Evolutionary conservation across 2,888 invertebrate genomes (phyloP).

Genomic region (Acrobeloides nanus): DNA sequence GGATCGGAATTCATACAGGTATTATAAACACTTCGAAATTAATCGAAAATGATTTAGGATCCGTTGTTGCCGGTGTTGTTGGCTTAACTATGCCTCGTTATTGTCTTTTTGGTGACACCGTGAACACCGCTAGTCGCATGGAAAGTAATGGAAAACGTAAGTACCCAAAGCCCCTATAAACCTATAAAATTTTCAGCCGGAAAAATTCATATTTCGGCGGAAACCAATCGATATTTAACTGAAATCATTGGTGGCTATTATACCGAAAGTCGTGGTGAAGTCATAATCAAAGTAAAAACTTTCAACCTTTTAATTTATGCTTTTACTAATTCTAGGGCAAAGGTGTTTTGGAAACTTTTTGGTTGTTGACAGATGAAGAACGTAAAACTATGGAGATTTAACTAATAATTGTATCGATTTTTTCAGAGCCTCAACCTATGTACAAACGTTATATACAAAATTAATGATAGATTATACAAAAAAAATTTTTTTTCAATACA

Average conservation of each 20-base stretch:
- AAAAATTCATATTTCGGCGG: slow-evolving; percentile 44
- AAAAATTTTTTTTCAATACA: too few relatives aligned
- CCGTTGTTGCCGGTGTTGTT: slow-evolving; percentile 41
- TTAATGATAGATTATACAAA: too few relatives aligned
- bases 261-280: slow-evolving; percentile 46
- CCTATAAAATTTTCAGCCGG: slow-evolving; percentile 28
- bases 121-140: slow-evolving; percentile 48
- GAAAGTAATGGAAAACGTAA: slow-evolving; percentile 47
- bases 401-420: too few relatives aligned
- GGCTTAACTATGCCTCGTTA: slow-evolving; percentile 37
- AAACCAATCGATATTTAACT: slow-evolving; percentile 38
- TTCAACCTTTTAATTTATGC: too few relatives aligned
- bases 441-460: too few relatives aligned
- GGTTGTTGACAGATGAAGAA: too few relatives aligned
- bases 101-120: slow-evolving; percentile 47
- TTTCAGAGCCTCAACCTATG: too few relatives aligned
- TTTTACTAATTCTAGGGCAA: too few relatives aligned
- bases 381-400: too few relatives aligned
- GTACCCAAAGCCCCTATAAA: slow-evolving; percentile 2
- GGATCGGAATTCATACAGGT: slow-evolving; percentile 46
- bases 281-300: slow-evolving; percentile 42
- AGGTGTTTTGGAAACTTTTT: too few relatives aligned
- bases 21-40: slow-evolving; percentile 1
- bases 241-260: slow-evolving; percentile 44
- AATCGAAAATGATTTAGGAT: slow-evolving; percentile 22